phyloP scores from a whole-genome alignment of 1,140 invertebrate genomes.

The Galleria mellonella region DNA sequence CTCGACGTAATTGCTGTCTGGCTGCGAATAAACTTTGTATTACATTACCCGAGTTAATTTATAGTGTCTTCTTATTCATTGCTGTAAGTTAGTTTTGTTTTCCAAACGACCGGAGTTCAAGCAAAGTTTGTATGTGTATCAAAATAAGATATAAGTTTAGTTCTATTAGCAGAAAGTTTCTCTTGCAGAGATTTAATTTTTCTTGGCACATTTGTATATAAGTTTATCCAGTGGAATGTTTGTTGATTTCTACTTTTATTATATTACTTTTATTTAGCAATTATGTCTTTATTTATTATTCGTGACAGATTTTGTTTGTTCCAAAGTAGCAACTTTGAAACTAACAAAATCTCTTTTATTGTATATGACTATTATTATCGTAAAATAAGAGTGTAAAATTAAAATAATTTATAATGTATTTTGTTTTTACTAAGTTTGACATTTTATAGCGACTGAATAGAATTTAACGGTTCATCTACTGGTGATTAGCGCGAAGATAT shows the following conservation, averaged over 20 bases:
- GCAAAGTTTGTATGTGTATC: conserved; percentile 10
- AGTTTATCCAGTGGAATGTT: neutral
- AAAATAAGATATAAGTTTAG: conserved; percentile 7
- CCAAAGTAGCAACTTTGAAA: too few relatives aligned
- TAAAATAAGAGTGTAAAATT: too few relatives aligned
- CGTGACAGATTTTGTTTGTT: too few relatives aligned
- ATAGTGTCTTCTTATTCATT: conserved; percentile 64
- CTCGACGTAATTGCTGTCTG: conserved; percentile 66
- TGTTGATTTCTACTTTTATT: neutral
- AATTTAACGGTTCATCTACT: too few relatives aligned
- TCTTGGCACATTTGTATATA: neutral
- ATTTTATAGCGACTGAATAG: too few relatives aligned
- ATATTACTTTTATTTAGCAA: neutral
- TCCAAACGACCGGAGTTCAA: conserved; percentile 34
- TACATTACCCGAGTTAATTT: conserved; percentile 67
- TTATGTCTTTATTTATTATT: neutral
- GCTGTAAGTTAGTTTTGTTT: conserved; percentile 49
- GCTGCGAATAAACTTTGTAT: conserved; percentile 69
- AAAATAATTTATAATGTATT: too few relatives aligned
- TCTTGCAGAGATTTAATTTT: neutral
- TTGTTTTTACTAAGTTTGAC: too few relatives aligned
- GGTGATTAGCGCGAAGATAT: too few relatives aligned
- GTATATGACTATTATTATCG: too few relatives aligned
- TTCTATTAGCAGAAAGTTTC: conserved; percentile 3
- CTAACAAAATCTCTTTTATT: too few relatives aligned